Conservation (phyloP, 2,113 vertebrate genomes). For the Halcyon malimbica region DNA sequence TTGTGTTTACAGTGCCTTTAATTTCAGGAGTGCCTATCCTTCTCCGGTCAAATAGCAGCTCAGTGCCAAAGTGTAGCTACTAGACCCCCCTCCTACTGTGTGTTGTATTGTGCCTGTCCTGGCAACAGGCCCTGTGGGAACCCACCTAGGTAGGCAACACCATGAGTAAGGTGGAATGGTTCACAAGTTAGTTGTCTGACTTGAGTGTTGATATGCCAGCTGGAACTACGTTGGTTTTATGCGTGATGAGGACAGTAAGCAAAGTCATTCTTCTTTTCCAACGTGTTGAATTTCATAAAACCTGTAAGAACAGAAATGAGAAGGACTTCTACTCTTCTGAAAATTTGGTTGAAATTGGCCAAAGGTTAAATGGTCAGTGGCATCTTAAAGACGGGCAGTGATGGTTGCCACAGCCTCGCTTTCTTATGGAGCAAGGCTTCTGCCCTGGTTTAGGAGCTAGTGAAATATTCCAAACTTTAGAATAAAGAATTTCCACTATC, state of each 20-base stretch:
- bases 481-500: neutral
- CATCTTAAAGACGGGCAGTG: neutral
- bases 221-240: neutral
- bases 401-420: neutral
- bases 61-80: neutral
- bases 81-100: neutral
- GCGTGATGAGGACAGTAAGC: neutral
- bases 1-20: neutral
- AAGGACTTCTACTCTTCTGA: neutral
- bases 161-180: neutral
- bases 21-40: neutral
- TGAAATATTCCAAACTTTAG: neutral
- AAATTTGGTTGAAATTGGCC: neutral
- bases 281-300: neutral
- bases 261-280: neutral
- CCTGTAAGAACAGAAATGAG: neutral
- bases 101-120: neutral
- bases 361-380: neutral
- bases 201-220: neutral
- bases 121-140: neutral
- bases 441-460: neutral
- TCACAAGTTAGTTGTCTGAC: neutral
- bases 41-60: neutral
- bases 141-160: accelerated
- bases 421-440: neutral